Evolutionary conservation across 2,113 vertebrate genomes (phyloP), one percentile per base, ranked within the genome.

Genomic region (Caranx melampygus): DNA sequence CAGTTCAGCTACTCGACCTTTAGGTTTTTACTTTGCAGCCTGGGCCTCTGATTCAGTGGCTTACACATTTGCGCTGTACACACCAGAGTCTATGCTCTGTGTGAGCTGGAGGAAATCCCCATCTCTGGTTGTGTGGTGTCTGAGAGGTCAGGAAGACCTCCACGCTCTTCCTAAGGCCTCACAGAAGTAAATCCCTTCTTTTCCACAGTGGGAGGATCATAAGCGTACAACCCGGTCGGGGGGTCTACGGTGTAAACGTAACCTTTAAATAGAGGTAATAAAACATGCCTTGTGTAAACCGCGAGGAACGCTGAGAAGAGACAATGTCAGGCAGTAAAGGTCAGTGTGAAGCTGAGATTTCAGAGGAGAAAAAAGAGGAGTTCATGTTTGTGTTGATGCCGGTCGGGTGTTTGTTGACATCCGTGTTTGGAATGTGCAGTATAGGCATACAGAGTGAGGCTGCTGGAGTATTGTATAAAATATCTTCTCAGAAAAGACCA

Each of bases 381-480:
- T 10, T 42, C 40, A 42, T 42, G 21, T 34, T 3, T 16, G 49
- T 45, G 40, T 66, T 83, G 88, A 84, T 54, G 79, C 79, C 67
- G 62, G 75, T 78, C 75, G n/a, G 84, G 85, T 58, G 51, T 75
- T 72, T 14, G 72, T 75, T 81, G 88, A 93, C 91, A 77, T 90
- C 90, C 84, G 77, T 66, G 84, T 90, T 91, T 88, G 93, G 92
- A 94, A 93, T 93, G 92, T 92, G 75, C 78, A 71, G 82, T 83
- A 67, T 75, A 91, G 88, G 89, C 91, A 87, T 51, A 88, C 76
- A 82, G 89, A 83, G 82, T 73, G 51, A 79, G 76, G 87, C 73
- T 73, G 84, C 81, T 65, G 83, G 78, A 86, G 70, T 88, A 86
- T 91, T 90, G 76, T 93, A 93, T 81, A 94, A 94, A 93, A 94